Evolutionary conservation across 92 coral and sea anemone genomes (phyloP), one percentile per base, ranked within the genome.

Genomic region (Palythoa caribaeorum): DNA sequence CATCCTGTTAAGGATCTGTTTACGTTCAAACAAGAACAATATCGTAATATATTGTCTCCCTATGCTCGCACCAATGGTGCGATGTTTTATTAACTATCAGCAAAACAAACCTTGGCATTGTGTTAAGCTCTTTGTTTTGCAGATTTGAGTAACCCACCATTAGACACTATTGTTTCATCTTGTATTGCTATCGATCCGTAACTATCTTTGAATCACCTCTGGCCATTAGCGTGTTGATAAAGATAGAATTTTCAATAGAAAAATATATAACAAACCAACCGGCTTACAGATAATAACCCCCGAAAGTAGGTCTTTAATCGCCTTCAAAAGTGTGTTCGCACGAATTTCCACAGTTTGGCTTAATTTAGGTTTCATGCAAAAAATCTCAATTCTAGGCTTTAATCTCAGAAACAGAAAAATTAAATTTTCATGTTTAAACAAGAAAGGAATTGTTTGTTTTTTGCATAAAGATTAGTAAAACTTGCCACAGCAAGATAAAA

Each of bases 121-220:
- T 80, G 72, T 17, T 21, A 3, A 66, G 20, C 44, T 81, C 83
- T 69, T 91, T 91, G 93, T 88, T 74, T 91, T 91, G 89, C 89
- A 88, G 84, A 91, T 88, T 69, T 78, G 86, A 66, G 60, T 83
- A 87, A 73, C 48, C 84, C 90, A 83, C 93, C 93, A 91, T 91
- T 91, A 91, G 90, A 77, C 62, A 21, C 72, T 40, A 66, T 91
- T 91, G 91, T 91, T 71, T 39, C 38, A 35, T 47, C 62, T 71
- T 85, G 59, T 76, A 88, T 87, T 88, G 83, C 50, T 76, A 59
- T 53, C 87, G 93, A 88, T 73, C 93, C 91, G 89, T 91, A 83
- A 91, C 91, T 83, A 83, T 83, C 86, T 74, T 83, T 83, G 86
- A 88, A 37, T 66, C 86, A 81, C 75, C 86, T 81, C 14, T 65